A percentile compares a stretch with the other conserved stretches of the same genome.
These are phyloP conservation scores for Tethea ocularis DNA, from an alignment of 2,888 invertebrate genomes.

Conservation along the genomic window DNA sequence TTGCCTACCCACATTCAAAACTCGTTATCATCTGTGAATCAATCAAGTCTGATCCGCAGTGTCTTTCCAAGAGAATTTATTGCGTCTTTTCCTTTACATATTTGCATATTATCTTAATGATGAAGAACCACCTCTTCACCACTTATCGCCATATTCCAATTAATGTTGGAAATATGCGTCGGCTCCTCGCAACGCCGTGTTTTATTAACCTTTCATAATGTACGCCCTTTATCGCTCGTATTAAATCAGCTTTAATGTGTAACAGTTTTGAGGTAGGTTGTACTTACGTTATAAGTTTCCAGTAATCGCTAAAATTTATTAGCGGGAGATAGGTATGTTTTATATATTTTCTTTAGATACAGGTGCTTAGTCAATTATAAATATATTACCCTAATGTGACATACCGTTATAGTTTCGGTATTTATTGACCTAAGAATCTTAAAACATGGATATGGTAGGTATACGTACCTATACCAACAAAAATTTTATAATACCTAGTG, in stretches of 20 bases:
- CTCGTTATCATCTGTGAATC: conserved; percentile 60
- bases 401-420: not conserved
- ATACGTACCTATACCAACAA: too few relatives aligned
- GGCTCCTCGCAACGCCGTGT: conserved; percentile 54
- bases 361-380: not conserved
- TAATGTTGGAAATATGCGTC: conserved; percentile 72
- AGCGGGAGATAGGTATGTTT: conserved; percentile 16
- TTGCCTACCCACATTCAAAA: conserved; percentile 44
- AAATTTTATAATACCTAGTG: too few relatives aligned
- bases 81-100: conserved; percentile 54
- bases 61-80: conserved; percentile 56
- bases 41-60: conserved; percentile 58
- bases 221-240: conserved; percentile 55
- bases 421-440: not conserved
- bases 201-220: conserved; percentile 75
- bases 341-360: conserved; percentile 22
- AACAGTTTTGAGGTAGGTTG: conserved; percentile 52
- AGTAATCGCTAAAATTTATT: conserved; percentile 39
- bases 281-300: conserved; percentile 40
- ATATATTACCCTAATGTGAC: not conserved
- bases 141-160: conserved; percentile 76
- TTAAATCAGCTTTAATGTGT: conserved; percentile 65
- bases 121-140: conserved; percentile 62
- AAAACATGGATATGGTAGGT: not conserved
- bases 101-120: conserved; percentile 77